Evolutionary conservation across 2,888 invertebrate genomes (phyloP).

Genomic region (Euzetes globulus): DNA sequence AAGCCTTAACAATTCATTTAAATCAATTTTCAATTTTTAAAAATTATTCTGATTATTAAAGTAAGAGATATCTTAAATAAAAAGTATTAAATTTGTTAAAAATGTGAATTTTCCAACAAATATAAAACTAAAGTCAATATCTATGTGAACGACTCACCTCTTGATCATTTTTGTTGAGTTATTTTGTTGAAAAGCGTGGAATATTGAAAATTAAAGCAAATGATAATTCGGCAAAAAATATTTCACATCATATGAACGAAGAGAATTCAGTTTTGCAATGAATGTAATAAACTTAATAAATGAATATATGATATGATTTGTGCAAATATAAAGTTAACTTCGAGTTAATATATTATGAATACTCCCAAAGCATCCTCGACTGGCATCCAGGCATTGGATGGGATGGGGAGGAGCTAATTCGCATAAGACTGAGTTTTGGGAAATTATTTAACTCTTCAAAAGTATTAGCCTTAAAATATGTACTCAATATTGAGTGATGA

Average conservation of each 20-base stretch:
- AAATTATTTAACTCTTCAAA: slow-evolving; percentile 5
- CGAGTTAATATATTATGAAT: slow-evolving; percentile 9
- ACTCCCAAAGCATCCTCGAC: neutral
- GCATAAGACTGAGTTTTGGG: neutral
- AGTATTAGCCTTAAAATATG: neutral
- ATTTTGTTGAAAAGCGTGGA: neutral
- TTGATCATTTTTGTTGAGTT: too few species aligned
- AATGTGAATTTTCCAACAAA: too few species aligned
- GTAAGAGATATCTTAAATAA: too few species aligned
- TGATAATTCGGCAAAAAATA: neutral
- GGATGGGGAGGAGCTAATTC: neutral
- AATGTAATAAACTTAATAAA: neutral
- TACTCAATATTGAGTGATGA: slow-evolving; percentile 17
- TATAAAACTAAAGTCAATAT: too few species aligned
- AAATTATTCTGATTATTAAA: too few species aligned
- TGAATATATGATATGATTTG: neutral
- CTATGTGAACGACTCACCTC: too few species aligned
- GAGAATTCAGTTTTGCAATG: neutral
- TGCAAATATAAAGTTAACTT: neutral
- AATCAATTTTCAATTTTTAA: too few species aligned
- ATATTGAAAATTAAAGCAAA: neutral
- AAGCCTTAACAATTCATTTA: too few species aligned
- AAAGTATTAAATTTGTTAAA: too few species aligned
- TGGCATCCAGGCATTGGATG: slow-evolving; percentile 1
- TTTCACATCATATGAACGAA: neutral